A percentile compares a stretch with the other conserved stretches of the same genome.
Conservation (phyloP, 2,113 vertebrate species). For the Myanophis thanlyinensis region DNA sequence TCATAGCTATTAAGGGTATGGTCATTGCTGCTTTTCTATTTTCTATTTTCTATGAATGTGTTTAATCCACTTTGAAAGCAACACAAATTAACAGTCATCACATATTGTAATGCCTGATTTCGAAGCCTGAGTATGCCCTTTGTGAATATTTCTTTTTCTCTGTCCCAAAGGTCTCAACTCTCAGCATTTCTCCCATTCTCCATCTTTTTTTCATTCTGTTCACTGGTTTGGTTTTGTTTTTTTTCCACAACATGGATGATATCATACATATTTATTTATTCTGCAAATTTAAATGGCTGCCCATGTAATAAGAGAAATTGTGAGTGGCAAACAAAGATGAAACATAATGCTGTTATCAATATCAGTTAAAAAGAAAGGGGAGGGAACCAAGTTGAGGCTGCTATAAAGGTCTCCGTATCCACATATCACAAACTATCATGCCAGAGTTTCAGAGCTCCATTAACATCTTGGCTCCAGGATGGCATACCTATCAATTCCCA, state of each 20-base stretch:
- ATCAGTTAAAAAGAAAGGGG: not conserved
- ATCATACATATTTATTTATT: not conserved
- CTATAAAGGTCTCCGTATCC: not conserved
- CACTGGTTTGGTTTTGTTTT: not conserved
- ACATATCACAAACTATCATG: not conserved
- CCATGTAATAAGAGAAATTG: not conserved
- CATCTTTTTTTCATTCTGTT: not conserved
- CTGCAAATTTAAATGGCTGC: not conserved
- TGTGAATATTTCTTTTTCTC: not conserved
- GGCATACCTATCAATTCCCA: not conserved
- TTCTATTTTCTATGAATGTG: not conserved
- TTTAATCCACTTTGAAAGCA: not conserved
- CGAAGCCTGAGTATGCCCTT: not conserved
- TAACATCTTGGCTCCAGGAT: not conserved
- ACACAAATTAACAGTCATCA: not conserved
- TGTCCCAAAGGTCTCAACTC: not conserved
- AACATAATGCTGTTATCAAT: not conserved
- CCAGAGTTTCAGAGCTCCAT: not conserved
- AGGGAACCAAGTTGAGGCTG: not conserved
- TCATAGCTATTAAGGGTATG: not conserved
- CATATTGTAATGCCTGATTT: not conserved
- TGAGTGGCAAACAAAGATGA: not conserved
- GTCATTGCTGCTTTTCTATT: not conserved
- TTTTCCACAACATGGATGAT: not conserved
- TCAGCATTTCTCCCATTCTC: not conserved